A percentile compares a stretch with the other conserved stretches of the same genome.
Conservation (phyloP, 2,797 vertebrate genomes). For the Alexandromys oeconomus region DNA sequence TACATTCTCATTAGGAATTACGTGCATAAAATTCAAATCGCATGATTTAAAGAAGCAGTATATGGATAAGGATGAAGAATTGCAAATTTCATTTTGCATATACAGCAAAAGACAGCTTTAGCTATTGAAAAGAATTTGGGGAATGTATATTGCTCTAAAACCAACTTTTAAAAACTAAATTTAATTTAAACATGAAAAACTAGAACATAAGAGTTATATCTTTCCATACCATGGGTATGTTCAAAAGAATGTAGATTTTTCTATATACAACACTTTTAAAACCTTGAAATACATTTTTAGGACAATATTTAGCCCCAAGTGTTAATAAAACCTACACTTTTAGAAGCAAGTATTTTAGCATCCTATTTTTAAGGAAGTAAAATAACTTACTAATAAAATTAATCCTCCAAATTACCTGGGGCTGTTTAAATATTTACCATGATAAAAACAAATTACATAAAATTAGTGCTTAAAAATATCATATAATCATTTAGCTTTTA, state of each 20-base stretch:
- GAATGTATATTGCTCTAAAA: constrained; percentile 64
- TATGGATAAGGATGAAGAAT: constrained; percentile 56
- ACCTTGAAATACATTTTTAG: constrained; percentile 55
- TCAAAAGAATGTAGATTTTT: constrained; percentile 64
- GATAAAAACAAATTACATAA: constrained; percentile 68
- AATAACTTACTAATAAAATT: constrained; percentile 68
- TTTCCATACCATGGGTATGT: constrained; percentile 53
- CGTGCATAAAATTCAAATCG: background rate
- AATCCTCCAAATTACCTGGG: constrained; percentile 23
- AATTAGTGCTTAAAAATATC: constrained; percentile 60
- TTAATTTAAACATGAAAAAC: constrained; percentile 71
- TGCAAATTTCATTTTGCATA: constrained; percentile 52
- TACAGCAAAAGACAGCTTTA: constrained; percentile 43
- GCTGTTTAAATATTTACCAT: constrained; percentile 68
- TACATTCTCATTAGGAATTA: constrained; percentile 57
- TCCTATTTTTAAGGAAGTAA: constrained; percentile 63
- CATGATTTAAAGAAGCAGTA: constrained; percentile 47
- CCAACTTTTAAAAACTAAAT: constrained; percentile 71
- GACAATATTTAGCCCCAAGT: constrained; percentile 50
- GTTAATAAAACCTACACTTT: constrained; percentile 65
- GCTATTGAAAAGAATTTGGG: constrained; percentile 37
- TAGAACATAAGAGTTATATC: constrained; percentile 32
- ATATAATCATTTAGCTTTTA: constrained; percentile 49
- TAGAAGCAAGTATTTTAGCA: constrained; percentile 68
- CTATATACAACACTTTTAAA: constrained; percentile 36